A percentile compares a stretch with the other conserved stretches of the same genome.
These are phyloP conservation scores for Megalops atlanticus DNA, from an alignment of 2,113 vertebrate genomes.

Conservation along the genomic window DNA sequence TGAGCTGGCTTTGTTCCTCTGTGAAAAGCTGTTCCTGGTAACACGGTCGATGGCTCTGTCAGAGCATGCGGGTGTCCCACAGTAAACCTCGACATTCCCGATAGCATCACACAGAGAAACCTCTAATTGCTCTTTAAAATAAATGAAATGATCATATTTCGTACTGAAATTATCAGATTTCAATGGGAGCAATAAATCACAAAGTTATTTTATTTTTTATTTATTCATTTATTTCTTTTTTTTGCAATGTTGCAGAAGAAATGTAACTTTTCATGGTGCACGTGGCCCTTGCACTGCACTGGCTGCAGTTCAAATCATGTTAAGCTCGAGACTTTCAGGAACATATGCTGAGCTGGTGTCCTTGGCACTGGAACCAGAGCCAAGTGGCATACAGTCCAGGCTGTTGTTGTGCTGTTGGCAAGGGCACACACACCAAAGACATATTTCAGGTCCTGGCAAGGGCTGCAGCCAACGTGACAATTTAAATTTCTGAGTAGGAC, in stretches of 20 bases:
- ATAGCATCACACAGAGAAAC: background rate
- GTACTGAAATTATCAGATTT: background rate
- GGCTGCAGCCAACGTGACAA: background rate
- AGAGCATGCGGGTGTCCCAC: background rate
- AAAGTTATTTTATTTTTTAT: background rate
- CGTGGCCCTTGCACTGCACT: background rate
- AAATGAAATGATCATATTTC: background rate
- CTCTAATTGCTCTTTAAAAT: background rate
- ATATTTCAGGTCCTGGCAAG: background rate
- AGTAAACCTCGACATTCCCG: background rate
- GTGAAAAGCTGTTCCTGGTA: background rate
- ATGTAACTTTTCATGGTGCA: background rate
- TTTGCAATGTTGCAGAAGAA: background rate
- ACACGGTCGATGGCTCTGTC: constrained; percentile 2
- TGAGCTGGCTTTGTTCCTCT: background rate
- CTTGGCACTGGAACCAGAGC: constrained; percentile 2
- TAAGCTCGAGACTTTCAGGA: constrained; percentile 17
- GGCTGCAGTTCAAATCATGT: background rate
- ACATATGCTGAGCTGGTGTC: background rate
- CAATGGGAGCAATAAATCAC: background rate
- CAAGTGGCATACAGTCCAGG: background rate
- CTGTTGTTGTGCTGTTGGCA: background rate
- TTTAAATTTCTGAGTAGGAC: background rate
- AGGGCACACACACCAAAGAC: constrained; percentile 9
- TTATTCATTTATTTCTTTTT: background rate